These are phyloP conservation scores for Ifrita kowaldi DNA, from an alignment of 2,113 vertebrate genomes.

Conservation along the genomic window DNA sequence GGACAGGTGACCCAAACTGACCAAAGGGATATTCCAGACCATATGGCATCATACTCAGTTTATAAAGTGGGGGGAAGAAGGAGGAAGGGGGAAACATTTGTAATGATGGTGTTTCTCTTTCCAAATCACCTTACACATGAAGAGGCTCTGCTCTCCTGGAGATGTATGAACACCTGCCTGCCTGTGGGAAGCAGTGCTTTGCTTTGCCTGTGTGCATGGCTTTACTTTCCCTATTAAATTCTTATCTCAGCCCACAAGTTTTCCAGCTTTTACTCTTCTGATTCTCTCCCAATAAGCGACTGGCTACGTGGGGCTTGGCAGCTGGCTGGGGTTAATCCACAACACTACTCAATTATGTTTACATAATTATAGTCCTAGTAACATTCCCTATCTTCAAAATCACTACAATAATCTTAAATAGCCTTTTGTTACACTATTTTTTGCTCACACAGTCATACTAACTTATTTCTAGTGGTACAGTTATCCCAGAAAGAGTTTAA, in stretches of 20 bases:
- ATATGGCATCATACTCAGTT: background rate
- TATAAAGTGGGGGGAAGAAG: background rate
- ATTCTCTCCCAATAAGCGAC: background rate
- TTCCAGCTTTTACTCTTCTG: background rate
- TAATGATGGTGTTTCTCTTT: background rate
- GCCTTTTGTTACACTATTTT: background rate
- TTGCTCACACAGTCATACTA: background rate
- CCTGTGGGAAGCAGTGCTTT: background rate
- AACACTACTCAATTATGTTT: background rate
- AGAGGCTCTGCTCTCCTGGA: rapidly evolving
- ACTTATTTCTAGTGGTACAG: background rate
- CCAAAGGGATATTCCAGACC: background rate
- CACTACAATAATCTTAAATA: background rate
- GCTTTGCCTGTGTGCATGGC: background rate
- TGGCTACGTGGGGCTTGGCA: background rate
- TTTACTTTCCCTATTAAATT: background rate
- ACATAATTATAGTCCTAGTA: background rate
- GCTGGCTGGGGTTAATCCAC: background rate
- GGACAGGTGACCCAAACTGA: background rate
- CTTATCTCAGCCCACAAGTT: background rate
- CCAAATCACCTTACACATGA: background rate
- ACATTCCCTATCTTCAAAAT: background rate
- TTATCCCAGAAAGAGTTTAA: background rate
- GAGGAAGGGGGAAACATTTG: background rate
- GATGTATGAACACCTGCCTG: background rate